Evolutionary conservation across 2,113 vertebrate species (phyloP).

Genomic region (Protomyctophum bolini): DNA sequence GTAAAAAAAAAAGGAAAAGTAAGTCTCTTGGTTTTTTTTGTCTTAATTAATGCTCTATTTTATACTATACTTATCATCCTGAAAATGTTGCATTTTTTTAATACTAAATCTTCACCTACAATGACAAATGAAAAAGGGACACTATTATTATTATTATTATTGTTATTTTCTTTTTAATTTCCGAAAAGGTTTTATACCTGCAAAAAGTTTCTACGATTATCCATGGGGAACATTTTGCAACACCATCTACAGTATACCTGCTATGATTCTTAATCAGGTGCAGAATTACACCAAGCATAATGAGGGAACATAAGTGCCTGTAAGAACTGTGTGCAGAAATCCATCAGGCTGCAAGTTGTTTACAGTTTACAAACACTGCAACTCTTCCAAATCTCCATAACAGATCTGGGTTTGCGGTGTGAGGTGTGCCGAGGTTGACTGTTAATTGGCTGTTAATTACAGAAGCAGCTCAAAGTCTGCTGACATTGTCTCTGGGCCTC

Average conservation of each 20-base stretch:
- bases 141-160: no score
- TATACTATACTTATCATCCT: background rate
- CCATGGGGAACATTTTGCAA: no score
- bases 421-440: slow-evolving; percentile 67
- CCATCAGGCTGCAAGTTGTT: slow-evolving; percentile 58
- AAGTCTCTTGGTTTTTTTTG: no score
- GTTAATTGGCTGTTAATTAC: slow-evolving; percentile 77
- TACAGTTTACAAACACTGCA: no score
- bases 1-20: no score
- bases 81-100: no score
- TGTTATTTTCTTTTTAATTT: no score
- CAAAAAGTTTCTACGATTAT: no score
- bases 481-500: slow-evolving; percentile 60
- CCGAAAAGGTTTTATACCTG: no score
- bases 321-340: slow-evolving; percentile 37
- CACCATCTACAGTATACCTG: background rate
- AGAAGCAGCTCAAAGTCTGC: slow-evolving; percentile 68
- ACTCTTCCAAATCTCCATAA: slow-evolving; percentile 72
- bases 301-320: slow-evolving; percentile 32
- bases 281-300: slow-evolving; percentile 2
- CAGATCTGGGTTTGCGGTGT: slow-evolving; percentile 73
- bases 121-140: no score
- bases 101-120: background rate
- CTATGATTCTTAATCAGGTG: slow-evolving; percentile 49
- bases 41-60: no score